phyloP scores from a whole-genome alignment of 2,888 invertebrate genomes.

The Cosmorhoe ocellata region DNA sequence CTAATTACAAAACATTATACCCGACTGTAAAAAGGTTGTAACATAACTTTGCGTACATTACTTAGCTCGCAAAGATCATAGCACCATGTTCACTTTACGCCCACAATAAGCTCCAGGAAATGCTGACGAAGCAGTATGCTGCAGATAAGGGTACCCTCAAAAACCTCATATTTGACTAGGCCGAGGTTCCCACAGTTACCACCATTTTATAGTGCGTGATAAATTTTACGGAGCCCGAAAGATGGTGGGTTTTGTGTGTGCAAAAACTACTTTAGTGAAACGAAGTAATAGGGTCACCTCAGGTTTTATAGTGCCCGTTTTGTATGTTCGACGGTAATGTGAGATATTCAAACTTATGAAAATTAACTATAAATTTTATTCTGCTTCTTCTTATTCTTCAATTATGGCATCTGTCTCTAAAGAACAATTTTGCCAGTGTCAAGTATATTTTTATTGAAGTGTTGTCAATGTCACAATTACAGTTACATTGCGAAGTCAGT shows the following conservation, averaged over 20 bases:
- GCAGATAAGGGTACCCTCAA: conserved; percentile 39
- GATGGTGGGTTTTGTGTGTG: conserved; percentile 4
- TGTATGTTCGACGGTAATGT: too few relatives aligned
- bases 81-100: conserved; percentile 30
- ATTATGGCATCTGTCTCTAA: too few relatives aligned
- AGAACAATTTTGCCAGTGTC: too few relatives aligned
- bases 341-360: neutral
- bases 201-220: conserved; percentile 28
- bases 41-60: conserved; percentile 4
- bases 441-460: too few relatives aligned
- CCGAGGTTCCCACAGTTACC: conserved; percentile 20
- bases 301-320: too few relatives aligned
- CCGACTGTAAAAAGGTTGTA: too few relatives aligned
- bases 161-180: conserved; percentile 44
- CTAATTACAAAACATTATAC: too few relatives aligned
- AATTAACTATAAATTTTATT: too few relatives aligned
- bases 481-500: too few relatives aligned
- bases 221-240: conserved; percentile 16
- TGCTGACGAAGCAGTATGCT: conserved; percentile 51
- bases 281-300: neutral
- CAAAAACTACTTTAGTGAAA: conserved; percentile 1
- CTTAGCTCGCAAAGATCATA: conserved; percentile 14
- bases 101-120: conserved; percentile 42
- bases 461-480: too few relatives aligned
- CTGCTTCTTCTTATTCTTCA: too few relatives aligned